Evolutionary conservation across 2,888 invertebrate genomes (phyloP).

Genomic region (Spatulosminthurus flaviceps): DNA sequence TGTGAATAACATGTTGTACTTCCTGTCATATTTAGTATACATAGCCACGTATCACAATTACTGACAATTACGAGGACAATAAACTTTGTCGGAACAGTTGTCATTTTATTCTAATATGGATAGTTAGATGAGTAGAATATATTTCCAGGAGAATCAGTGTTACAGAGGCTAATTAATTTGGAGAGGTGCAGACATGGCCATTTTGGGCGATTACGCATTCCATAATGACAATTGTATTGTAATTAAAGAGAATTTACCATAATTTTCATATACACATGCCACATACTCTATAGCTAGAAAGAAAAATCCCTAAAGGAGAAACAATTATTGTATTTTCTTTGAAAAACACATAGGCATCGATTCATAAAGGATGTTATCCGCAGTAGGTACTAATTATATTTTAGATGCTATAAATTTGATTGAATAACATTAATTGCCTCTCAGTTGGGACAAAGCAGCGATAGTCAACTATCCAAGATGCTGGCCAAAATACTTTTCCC

Average conservation of each 20-base stretch:
- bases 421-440: slow-evolving; percentile 19
- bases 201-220: neutral
- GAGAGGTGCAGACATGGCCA: neutral
- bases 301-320: neutral
- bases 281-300: too few relatives aligned
- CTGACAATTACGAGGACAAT: too few relatives aligned
- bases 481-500: slow-evolving; percentile 19
- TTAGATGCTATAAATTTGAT: slow-evolving; percentile 37
- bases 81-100: too few relatives aligned
- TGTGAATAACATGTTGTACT: too few relatives aligned
- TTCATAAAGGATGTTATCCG: neutral
- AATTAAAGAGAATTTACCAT: neutral
- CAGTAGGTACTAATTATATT: neutral
- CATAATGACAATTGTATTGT: slow-evolving; percentile 13
- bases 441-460: slow-evolving; percentile 26
- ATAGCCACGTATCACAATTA: too few relatives aligned
- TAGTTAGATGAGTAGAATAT: too few relatives aligned
- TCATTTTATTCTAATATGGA: too few relatives aligned
- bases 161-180: neutral
- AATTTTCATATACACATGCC: neutral
- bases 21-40: too few relatives aligned
- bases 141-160: too few relatives aligned
- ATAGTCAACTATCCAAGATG: slow-evolving; percentile 10
- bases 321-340: neutral
- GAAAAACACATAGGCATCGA: neutral